Base-by-base conservation (phyloP, 2,113 vertebrate species). In the Alouatta palliata region DNA sequence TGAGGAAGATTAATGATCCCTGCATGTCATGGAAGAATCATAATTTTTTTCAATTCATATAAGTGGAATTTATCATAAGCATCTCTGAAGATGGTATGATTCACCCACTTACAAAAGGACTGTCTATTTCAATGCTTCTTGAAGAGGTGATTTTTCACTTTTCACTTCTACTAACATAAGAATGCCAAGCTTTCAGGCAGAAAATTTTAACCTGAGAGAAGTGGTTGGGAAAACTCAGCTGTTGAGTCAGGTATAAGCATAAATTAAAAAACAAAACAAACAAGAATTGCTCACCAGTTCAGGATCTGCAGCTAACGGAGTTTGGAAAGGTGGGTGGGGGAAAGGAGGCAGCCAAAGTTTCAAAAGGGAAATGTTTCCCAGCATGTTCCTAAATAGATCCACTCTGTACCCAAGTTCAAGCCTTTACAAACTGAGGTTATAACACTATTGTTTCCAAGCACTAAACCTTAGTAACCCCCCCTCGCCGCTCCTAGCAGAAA, bases 1-100 rank as follows among this genome's bases (percentile, higher is more conserved):
- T 45, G 83, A 97, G 95, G 80, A 92, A 98, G 92, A 98, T 93
- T 95, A 75, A 97, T 95, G 97, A 97, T 87, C 49, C 45, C 94
- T 97, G 98, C 43, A 91, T 91, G n/a, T 92, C 23, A 40, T 30
- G 89, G 96, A 87, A 96, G 37, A 90, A 87, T 35, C 92, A 89
- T 58, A 92, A 0, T 5, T 94, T 94, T 70, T 94, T 89, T 92
- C 90, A 10, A 95, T 96, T 68, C 30, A 47, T 58, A 0, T 87
- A n/a, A 96, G 84, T 97, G 84, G 52, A 84, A 94, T 96, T 68
- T 97, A 32, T 96, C 91, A 75, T 90, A 97, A 96, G n/a, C 86
- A 58, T 71, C 95, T 93, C 47, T 93, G 75, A 82, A 95, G 66
- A 76, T 32, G 96, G 68, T 27, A 73, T 97, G 96, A 96, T 98